Conservation (phyloP, 2,888 invertebrate species). For the Atrina japonica region DNA sequence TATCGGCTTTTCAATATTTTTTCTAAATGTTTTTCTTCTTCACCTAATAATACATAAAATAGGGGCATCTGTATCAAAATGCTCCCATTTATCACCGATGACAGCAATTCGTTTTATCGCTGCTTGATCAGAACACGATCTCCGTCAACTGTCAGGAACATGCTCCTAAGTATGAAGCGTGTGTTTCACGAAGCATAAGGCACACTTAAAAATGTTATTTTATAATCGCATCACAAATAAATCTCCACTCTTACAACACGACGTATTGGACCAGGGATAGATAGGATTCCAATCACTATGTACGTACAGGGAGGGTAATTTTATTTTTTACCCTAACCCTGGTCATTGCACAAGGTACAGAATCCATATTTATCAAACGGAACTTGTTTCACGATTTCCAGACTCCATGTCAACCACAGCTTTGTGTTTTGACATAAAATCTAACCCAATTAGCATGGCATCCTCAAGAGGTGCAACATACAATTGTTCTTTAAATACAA, state of each 20-base stretch:
- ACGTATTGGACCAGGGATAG: background rate
- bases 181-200: background rate
- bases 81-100: conserved; percentile 33
- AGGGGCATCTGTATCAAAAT: too few relatives aligned
- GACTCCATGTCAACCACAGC: too few relatives aligned
- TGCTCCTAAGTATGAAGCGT: too few relatives aligned
- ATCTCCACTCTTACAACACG: background rate
- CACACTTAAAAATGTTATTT: background rate
- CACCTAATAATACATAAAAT: too few relatives aligned
- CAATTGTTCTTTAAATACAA: background rate
- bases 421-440: background rate
- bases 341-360: background rate
- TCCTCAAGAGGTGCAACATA: background rate
- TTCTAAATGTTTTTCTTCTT: conserved; percentile 42
- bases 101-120: conserved; percentile 37
- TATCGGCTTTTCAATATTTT: conserved; percentile 39
- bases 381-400: background rate
- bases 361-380: background rate
- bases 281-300: conserved; percentile 4
- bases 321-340: too few relatives aligned
- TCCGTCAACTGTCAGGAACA: conserved; percentile 6
- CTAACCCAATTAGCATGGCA: background rate
- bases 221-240: background rate
- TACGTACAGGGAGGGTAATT: background rate
- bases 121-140: conserved; percentile 1